Evolutionary conservation across 2,888 invertebrate species (phyloP).

Genomic region (Hyposoter didymator): DNA sequence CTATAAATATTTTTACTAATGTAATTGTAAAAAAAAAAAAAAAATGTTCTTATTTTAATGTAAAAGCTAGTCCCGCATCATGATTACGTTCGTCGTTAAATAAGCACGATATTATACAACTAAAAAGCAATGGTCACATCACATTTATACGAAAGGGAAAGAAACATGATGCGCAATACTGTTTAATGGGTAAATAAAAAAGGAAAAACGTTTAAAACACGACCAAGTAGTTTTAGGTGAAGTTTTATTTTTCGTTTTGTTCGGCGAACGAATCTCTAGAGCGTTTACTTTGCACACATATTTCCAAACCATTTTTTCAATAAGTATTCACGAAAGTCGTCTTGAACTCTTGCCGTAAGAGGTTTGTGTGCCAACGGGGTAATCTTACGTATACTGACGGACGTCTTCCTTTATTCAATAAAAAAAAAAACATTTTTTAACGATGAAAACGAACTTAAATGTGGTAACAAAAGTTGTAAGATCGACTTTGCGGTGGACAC

Average conservation of each 20-base stretch:
- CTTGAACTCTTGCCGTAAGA: conserved; percentile 62
- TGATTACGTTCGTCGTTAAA: conserved; percentile 41
- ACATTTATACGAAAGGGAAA: conserved; percentile 36
- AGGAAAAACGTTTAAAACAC: conserved; percentile 40
- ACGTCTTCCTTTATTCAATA: conserved; percentile 76
- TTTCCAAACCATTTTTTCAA: conserved; percentile 24
- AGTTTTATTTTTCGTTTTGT: conserved; percentile 39
- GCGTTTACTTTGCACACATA: conserved; percentile 50
- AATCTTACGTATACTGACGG: conserved; percentile 69
- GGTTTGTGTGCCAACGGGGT: conserved; percentile 67
- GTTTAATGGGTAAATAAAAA: conserved; percentile 58
- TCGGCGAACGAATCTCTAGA: conserved; percentile 41
- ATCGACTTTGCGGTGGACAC: conserved; percentile 48
- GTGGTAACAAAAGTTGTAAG: conserved; percentile 59
- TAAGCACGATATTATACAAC: conserved; percentile 20
- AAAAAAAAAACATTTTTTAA: conserved; percentile 45
- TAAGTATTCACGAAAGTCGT: conserved; percentile 47
- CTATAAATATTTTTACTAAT: conserved; percentile 54
- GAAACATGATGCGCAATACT: conserved; percentile 60
- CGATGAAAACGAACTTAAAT: conserved; percentile 37
- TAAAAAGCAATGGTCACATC: conserved; percentile 37
- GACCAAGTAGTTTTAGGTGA: conserved; percentile 68
- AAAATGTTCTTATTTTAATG: conserved; percentile 26
- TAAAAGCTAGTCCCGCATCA: conserved; percentile 80
- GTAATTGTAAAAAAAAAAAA: conserved; percentile 47